Base-by-base conservation (phyloP, 1,140 invertebrate genomes). In the Nomia melanderi region DNA sequence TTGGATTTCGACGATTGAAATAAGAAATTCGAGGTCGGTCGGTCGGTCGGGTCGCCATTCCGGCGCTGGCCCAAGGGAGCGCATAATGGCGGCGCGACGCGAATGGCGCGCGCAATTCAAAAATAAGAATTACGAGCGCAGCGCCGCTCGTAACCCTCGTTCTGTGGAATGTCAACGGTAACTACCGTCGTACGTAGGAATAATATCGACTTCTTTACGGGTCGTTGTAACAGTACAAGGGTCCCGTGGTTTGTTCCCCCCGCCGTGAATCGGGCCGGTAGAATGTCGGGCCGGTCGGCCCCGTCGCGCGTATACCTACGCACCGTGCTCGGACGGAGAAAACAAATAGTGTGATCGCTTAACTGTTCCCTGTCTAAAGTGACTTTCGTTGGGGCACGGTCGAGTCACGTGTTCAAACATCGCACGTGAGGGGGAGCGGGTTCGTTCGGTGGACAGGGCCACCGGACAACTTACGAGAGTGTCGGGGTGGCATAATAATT, bases 331-430 rank as follows among this genome's bases (percentile, higher is more conserved):
- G 78, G 81, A 84, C 84, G 81, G 73, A 84, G 74, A 84, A 81
- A 83, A 84, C 73, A 80, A 83, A 84, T 62, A 84, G 53, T 53
- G 39, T 77, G 77, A 83, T 83, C 78, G 82, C 78, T 84, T 83
- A 84, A 84, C 82, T 74, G 64, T 73, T 65, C 71, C 71, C 70
- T 71, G 72, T 84, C 77, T 67, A 70, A 57, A 64, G 64, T 60
- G 82, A 65, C 64, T 83, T 73, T 84, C 59, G 57, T 73, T 54
- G 57, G 64, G 44, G 41, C 47, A 50, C 54, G 60, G 50, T 54
- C 75, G 39, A 50, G 81, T 84, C 82, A 84, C 82, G 77, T 77
- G 81, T 84, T 77, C 72, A 83, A 85, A 85, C 71, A 84, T 78
- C 78, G 67, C 72, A 62, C 56, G 81, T 5, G 12, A 39, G 36